phyloP scores from a whole-genome alignment of 2,797 vertebrate species.

The Hypotaenidia okinawae region DNA sequence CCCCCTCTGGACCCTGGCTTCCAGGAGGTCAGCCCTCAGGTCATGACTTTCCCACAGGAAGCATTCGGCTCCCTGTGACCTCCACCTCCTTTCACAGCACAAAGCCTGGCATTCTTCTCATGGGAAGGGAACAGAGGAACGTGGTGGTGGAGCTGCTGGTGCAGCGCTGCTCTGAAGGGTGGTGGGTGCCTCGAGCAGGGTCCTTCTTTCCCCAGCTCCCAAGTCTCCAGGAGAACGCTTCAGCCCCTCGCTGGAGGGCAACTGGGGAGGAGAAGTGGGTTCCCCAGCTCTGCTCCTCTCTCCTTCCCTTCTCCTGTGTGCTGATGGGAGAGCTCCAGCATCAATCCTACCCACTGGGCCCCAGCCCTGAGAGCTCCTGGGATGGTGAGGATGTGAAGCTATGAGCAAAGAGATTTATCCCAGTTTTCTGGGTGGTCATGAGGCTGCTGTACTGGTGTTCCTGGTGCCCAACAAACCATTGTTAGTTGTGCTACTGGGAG shows the following conservation, averaged over 20 bases:
- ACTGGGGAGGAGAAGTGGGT: no score
- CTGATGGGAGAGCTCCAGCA: no score
- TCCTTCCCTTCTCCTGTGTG: no score
- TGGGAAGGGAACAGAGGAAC: background rate
- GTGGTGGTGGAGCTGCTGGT: no score
- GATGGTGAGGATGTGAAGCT: background rate
- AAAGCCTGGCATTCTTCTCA: conserved; percentile 32
- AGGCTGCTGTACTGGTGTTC: background rate
- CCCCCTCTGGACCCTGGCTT: background rate
- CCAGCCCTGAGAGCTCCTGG: rapidly evolving
- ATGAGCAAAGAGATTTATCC: background rate
- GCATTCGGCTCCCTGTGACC: background rate
- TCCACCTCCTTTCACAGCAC: background rate
- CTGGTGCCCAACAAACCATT: background rate
- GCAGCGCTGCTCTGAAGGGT: no score
- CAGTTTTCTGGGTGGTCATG: background rate
- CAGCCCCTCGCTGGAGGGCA: no score
- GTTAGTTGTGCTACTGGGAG: background rate
- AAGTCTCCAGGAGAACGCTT: no score
- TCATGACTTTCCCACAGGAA: conserved; percentile 46
- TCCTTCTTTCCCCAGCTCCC: no score
- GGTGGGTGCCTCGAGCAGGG: no score
- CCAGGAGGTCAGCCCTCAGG: rapidly evolving
- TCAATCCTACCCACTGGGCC: no score
- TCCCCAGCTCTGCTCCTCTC: no score